Base-by-base conservation (phyloP, 2,888 invertebrate species). In the Odontocerum albicorne region DNA sequence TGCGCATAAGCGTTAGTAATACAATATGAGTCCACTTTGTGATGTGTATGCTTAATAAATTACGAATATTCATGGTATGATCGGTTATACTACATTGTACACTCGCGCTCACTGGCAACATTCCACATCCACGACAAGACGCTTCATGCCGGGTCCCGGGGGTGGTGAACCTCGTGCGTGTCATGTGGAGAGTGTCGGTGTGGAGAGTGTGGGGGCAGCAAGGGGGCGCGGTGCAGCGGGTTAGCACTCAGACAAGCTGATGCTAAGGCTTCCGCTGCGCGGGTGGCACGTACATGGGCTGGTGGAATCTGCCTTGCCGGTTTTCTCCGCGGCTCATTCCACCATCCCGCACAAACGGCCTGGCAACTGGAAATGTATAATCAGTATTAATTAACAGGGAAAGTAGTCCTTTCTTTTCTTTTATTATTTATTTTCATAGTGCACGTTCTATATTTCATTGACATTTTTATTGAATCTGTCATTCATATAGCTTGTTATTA, bases 181-280 rank as follows among this genome's bases (percentile, higher is more conserved):
- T 33, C 44, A 13, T 27, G 36, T 22, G 31, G 15, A n/a, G 19
- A 21, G 39, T 27, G 43, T 22, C 27, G 6, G 19, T 27, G 4
- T 10, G 27, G 38, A 17, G 49, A 38, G 21, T 49, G 49, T 36
- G 39, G n/a, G n/a, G n/a, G n/a, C n/a, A n/a, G n/a, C n/a, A n/a
- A n/a, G n/a, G n/a, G n/a, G n/a, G n/a, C n/a, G n/a, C 17, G 27
- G 43, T 43, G 27, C 21, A 8, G 50, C 17, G 43, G 43, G 10
- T 27, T 36, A 38, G 17, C 55, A 52, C 60, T 60, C 60, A 60
- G 55, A 51, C 60, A 39, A 39, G 43, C 60, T 42, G 60, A 60
- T 60, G 61, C 61, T 61, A 61, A 56, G 61, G 50, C 27, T 58
- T 58, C 54, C 61, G 22, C 45, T 61, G 61, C 7, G 61, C 61